These are phyloP conservation scores for Echinometra lucunter DNA, from an alignment of 53 echinoderm and acorn worm species.

Conservation along the genomic window DNA sequence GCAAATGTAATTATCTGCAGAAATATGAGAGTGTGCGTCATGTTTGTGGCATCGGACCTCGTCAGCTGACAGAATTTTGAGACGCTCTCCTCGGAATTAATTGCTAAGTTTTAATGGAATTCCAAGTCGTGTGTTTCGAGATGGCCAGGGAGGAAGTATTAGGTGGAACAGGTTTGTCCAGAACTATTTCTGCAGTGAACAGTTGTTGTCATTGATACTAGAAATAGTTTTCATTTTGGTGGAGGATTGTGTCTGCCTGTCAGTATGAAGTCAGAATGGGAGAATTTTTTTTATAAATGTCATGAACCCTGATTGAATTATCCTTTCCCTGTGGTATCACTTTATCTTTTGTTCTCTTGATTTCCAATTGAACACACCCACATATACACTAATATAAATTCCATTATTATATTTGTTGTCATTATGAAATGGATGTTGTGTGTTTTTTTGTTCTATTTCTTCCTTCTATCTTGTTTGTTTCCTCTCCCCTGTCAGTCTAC, in stretches of 20 bases:
- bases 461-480: too few relatives aligned
- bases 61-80: conserved; percentile 6
- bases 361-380: neutral
- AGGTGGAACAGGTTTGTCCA: conserved; percentile 16
- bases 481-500: too few relatives aligned
- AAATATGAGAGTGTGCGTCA: neutral
- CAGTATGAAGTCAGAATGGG: neutral
- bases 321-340: too few relatives aligned
- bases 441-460: neutral
- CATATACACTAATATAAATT: neutral
- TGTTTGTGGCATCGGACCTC: neutral
- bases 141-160: neutral
- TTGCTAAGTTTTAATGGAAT: conserved; percentile 31
- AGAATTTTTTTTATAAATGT: neutral
- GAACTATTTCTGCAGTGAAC: neutral
- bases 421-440: neutral
- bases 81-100: neutral
- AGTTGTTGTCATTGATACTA: neutral
- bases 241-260: neutral
- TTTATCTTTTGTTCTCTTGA: too few relatives aligned
- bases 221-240: neutral
- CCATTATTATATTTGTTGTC: neutral
- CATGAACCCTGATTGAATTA: neutral
- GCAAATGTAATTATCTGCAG: conserved; percentile 7
- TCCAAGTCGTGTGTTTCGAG: neutral